Base-by-base conservation (phyloP, 2,797 vertebrate genomes). In the Crax fasciolata region DNA sequence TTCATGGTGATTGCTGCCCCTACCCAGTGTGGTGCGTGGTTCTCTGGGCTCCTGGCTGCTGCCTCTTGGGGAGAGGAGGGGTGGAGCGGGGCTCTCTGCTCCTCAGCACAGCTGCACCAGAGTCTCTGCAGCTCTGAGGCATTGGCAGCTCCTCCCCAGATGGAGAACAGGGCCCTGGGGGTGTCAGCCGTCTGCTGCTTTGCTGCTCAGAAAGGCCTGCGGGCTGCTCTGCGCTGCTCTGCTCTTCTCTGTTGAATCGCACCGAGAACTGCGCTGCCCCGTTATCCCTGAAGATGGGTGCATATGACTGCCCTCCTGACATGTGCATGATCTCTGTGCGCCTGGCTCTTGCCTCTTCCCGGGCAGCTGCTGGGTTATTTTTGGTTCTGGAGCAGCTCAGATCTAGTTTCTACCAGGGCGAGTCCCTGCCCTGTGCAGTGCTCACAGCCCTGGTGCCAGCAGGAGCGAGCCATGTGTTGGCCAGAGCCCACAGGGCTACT, bases 331-430 rank as follows among this genome's bases (percentile, higher is more conserved):
- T 93, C 91, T 57, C 17, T 70, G 52, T 19, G 16, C 8, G 1
- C 87, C 95, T 94, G 92, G 89, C 93, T 93, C 78, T 84, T 25
- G 52, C 84, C 87, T 88, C 67, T 88, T 96, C 80, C 87, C 2
- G 2, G 95, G 95, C 96, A 96, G 95, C 92, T 93, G 94, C 66
- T 28, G 32, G 85, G 94, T 91, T 96, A 96, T 96, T 96, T 96
- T 95, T 95, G 95, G 91, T 92, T 88, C 87, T 85, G 87, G 52
- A 88, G 63, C 0, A 2, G 94, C 96, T 85, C 83, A 84, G 95
- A 94, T 96, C 94, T 84, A 58, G 80, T 96, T 96, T 94, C 94
- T 91, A 68, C 58, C 1, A 44, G 85, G 89, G 59, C 5, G 4
- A 93, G 84, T 86, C 81, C 78, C 78, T 93, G 74, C 81, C 92